phyloP scores from a whole-genome alignment of 2,888 invertebrate species.

The Cryptops parisi region DNA sequence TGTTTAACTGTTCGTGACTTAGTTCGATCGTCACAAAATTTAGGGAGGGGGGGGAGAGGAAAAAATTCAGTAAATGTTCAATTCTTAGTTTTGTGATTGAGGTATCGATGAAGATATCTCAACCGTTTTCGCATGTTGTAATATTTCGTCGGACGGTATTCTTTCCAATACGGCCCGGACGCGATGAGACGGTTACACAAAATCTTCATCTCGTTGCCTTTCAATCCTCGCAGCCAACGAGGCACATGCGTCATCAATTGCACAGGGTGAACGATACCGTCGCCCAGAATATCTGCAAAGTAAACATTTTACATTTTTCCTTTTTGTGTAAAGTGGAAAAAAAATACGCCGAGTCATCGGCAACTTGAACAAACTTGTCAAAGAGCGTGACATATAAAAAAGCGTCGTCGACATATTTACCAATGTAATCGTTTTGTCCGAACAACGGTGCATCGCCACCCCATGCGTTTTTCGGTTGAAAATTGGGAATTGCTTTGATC shows the following conservation, averaged over 20 bases:
- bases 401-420: conserved; percentile 23
- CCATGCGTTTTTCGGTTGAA: conserved; percentile 59
- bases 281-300: conserved; percentile 61
- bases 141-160: conserved; percentile 61
- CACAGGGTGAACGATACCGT: conserved; percentile 64
- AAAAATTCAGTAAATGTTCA: too few species aligned
- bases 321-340: too few species aligned
- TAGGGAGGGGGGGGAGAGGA: too few species aligned
- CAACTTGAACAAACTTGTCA: too few species aligned
- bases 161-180: conserved; percentile 43
- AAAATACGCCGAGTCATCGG: too few species aligned
- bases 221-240: conserved; percentile 74
- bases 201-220: conserved; percentile 59
- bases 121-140: conserved; percentile 56
- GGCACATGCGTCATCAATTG: conserved; percentile 73
- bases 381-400: too few species aligned
- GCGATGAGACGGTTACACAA: conserved; percentile 56
- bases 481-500: conserved; percentile 45
- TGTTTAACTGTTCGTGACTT: too few species aligned
- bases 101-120: conserved; percentile 53
- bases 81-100: conserved; percentile 67
- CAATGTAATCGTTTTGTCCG: conserved; percentile 95
- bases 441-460: conserved; percentile 58
- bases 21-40: too few species aligned
- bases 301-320: too few species aligned